These are phyloP conservation scores for Erythrolamprus reginae DNA, from an alignment of 2,113 vertebrate species.

Conservation along the genomic window DNA sequence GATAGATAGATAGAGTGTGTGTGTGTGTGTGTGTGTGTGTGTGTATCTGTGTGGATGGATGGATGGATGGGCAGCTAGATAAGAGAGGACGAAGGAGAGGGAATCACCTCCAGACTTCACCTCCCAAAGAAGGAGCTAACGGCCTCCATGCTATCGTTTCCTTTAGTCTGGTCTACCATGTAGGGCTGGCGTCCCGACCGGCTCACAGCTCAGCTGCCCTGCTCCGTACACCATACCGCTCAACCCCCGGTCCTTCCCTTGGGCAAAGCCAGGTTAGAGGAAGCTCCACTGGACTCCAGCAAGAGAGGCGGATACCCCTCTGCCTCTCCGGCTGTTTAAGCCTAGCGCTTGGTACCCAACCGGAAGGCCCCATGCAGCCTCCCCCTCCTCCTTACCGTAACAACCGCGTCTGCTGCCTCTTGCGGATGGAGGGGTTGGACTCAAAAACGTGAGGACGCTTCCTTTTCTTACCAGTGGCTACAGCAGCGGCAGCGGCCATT, in stretches of 20 bases:
- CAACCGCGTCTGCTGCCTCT: slow-evolving; percentile 94
- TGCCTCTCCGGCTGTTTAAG: too few species aligned
- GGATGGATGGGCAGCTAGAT: neutral
- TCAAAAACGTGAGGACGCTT: slow-evolving; percentile 96
- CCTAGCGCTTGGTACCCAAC: neutral
- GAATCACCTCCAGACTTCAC: neutral
- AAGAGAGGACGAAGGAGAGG: neutral
- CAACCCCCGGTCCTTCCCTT: neutral
- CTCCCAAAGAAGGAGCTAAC: neutral
- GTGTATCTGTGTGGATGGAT: too few species aligned
- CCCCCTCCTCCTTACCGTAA: slow-evolving; percentile 76
- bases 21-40: too few species aligned
- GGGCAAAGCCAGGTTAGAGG: neutral
- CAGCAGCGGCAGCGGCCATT: slow-evolving; percentile 95
- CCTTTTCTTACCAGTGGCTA: slow-evolving; percentile 95
- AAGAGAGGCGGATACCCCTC: neutral
- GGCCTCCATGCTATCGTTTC: neutral
- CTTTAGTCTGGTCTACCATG: neutral
- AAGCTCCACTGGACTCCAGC: neutral
- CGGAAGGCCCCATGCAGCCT: neutral
- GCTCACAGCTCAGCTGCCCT: neutral
- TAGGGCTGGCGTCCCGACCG: neutral
- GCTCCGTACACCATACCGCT: neutral
- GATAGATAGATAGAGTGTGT: too few species aligned
- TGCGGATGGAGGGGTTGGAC: slow-evolving; percentile 95